Percentiles rank a stretch among this genome's conserved stretches.
phyloP scores from a whole-genome alignment of 1,140 invertebrate species.

The Epicauta chinensis region DNA sequence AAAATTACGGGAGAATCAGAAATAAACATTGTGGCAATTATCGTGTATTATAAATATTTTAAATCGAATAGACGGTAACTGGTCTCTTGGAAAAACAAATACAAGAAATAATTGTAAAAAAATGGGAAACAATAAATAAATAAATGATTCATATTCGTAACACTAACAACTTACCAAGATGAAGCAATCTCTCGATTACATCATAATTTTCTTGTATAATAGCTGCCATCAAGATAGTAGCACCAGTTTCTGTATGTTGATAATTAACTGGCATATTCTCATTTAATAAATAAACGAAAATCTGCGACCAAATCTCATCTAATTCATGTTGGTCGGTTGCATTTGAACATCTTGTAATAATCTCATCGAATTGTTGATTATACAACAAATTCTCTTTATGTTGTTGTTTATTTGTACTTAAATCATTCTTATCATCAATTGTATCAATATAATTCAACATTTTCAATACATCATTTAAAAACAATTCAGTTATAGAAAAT shows the following conservation, averaged over 20 bases:
- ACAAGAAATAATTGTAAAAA: too few relatives aligned
- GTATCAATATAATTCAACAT: conserved; percentile 64
- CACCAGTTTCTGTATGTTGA: conserved; percentile 59
- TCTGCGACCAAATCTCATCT: conserved; percentile 47
- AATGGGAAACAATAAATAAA: too few relatives aligned
- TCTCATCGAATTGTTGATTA: conserved; percentile 46
- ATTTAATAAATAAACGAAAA: conserved; percentile 59
- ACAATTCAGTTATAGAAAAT: conserved; percentile 72
- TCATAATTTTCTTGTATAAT: conserved; percentile 56
- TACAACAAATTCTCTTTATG: not conserved
- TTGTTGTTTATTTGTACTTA: not conserved
- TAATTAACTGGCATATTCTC: conserved; percentile 61
- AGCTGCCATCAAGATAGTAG: conserved; percentile 66
- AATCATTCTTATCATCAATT: conserved; percentile 52
- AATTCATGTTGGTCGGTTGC: not conserved
- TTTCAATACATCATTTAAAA: conserved; percentile 76
- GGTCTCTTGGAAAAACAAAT: too few relatives aligned
- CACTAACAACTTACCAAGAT: conserved; percentile 49
- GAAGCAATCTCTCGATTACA: conserved; percentile 57
- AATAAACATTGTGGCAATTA: too few relatives aligned
- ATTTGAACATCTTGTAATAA: conserved; percentile 31
- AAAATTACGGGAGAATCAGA: too few relatives aligned
- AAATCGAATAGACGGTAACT: too few relatives aligned
- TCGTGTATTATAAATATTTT: too few relatives aligned
- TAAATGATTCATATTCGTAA: too few relatives aligned